These are phyloP conservation scores for Stenodera caucasica DNA, from an alignment of 2,888 invertebrate genomes.

Conservation along the genomic window DNA sequence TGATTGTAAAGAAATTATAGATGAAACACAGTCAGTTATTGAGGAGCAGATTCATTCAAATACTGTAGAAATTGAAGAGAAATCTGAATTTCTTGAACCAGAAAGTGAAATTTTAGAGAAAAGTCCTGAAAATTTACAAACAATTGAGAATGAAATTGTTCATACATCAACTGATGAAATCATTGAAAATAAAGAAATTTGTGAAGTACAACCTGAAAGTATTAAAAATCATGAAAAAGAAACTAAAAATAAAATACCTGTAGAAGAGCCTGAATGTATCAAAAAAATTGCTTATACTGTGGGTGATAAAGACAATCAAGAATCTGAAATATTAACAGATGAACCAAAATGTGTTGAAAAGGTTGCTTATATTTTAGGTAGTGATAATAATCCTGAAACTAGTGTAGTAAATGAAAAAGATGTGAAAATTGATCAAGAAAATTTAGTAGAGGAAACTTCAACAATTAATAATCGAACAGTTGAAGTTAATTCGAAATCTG, in stretches of 20 bases:
- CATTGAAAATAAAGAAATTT: not conserved
- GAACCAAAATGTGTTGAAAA: constrained; percentile 34
- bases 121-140: not conserved
- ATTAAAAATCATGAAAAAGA: not conserved
- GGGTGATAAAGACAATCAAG: constrained; percentile 12
- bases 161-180: not conserved
- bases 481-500: not conserved
- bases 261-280: constrained; percentile 16
- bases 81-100: not conserved
- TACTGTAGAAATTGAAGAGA: no score
- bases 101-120: not conserved
- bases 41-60: no score
- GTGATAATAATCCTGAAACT: constrained; percentile 3
- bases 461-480: not conserved
- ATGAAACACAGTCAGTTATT: no score
- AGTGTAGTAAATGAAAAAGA: not conserved
- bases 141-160: constrained; percentile 1
- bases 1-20: not conserved
- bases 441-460: not conserved
- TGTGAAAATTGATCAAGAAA: not conserved
- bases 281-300: constrained; percentile 20
- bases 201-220: no score
- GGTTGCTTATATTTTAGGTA: constrained; percentile 35
- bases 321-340: constrained; percentile 7
- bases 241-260: constrained; percentile 15